phyloP scores from a whole-genome alignment of 2,888 invertebrate species.

The Deroplatys truncata region DNA sequence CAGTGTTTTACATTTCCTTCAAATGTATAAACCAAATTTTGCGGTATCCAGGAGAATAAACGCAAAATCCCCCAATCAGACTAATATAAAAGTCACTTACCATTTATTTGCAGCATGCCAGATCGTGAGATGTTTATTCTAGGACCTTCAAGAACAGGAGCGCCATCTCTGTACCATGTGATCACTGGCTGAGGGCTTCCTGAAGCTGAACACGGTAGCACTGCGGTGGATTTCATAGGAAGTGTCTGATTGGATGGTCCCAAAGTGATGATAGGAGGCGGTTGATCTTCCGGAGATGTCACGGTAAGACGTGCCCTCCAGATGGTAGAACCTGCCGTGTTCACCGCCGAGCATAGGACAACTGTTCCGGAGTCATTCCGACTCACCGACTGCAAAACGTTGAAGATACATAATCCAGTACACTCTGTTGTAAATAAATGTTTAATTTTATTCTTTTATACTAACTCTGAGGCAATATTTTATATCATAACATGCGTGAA shows the following conservation, averaged over 20 bases:
- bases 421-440: too few relatives aligned
- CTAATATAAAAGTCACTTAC: constrained; percentile 37
- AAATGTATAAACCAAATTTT: too few relatives aligned
- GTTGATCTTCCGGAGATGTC: constrained; percentile 72
- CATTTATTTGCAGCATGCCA: constrained; percentile 60
- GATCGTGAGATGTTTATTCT: constrained; percentile 66
- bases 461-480: too few relatives aligned
- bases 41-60: too few relatives aligned
- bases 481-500: too few relatives aligned
- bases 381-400: constrained; percentile 52
- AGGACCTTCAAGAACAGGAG: constrained; percentile 59
- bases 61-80: too few relatives aligned
- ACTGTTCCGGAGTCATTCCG: constrained; percentile 68
- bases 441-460: too few relatives aligned
- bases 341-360: constrained; percentile 81
- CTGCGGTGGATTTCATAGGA: constrained; percentile 79
- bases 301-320: constrained; percentile 73
- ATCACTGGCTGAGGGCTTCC: constrained; percentile 76
- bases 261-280: constrained; percentile 84
- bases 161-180: constrained; percentile 77
- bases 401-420: neutral
- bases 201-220: constrained; percentile 77
- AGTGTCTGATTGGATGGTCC: constrained; percentile 93
- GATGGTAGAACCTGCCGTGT: constrained; percentile 77
- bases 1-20: too few relatives aligned